Base-by-base conservation (phyloP, 2,797 vertebrate genomes). In the Pseudochirops cupreus region DNA sequence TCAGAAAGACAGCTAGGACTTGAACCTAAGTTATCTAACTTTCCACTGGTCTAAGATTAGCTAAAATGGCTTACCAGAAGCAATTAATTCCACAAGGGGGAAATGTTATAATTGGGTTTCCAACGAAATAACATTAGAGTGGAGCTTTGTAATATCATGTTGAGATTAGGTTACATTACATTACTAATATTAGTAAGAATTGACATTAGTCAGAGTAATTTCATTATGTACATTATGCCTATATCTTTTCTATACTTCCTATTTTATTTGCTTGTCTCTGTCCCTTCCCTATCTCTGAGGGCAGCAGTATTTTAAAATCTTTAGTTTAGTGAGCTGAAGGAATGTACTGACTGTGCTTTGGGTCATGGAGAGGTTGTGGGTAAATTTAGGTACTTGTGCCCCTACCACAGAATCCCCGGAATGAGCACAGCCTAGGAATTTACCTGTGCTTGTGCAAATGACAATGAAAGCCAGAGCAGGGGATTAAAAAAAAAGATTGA, bases 41-140 rank as follows among this genome's bases (percentile, higher is more conserved):
- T 82, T 82, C 7, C 39, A 82, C 21, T 50, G 21, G 46, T 87
- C 74, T 46, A 11, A 50, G 39, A 87, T 26, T 87, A 46, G 18
- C 7, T 46, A 87, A 46, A 87, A 87, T 50, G 74, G 74, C 39
- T 87, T 87, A 87, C 74, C 14, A 33, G n/a, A 87, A 87, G 39
- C 39, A 82, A 87, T 87, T 46, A 87, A 46, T 87, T 87, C 74
- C 74, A 46, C 21, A 26, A 18, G 7, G n/a, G 39, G n/a, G 3
- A 87, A 87, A 87, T 87, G 21, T 87, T 87, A 46, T 87, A 46
- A 87, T 87, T 87, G 74, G 21, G 74, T 87, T 87, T 46, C 21
- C 31, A 46, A 87, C 21, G 98, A 98, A 74, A 96, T 98, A 98
- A 94, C 99, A 99, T 98, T 99, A 99, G 74, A 26, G 39, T 87